Evolutionary conservation across 2,113 vertebrate species (phyloP).

Genomic region (Megaceryle maxima): DNA sequence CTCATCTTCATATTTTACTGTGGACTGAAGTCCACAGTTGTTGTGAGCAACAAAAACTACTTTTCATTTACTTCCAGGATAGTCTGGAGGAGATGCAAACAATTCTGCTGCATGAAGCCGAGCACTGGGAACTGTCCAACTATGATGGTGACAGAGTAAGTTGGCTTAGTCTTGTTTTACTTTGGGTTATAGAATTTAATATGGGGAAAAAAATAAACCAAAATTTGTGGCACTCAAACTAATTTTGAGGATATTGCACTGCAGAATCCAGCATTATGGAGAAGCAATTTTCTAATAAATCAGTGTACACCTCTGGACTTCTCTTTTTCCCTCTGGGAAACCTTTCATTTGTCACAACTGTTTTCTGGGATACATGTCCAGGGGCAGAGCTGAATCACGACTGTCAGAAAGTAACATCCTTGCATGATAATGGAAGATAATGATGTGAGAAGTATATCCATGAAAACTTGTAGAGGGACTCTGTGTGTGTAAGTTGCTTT

Average conservation of each 20-base stretch:
- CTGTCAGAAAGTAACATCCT: background rate
- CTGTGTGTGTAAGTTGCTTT: background rate
- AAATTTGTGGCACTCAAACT: background rate
- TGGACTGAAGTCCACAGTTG: background rate
- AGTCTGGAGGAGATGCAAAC: background rate
- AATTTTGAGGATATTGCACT: background rate
- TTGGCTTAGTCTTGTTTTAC: background rate
- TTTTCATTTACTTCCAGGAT: background rate
- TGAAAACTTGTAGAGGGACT: background rate
- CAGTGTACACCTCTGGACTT: background rate
- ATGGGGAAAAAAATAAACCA: background rate
- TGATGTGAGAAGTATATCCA: background rate
- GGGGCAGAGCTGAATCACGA: background rate
- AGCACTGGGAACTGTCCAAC: background rate
- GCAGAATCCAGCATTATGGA: background rate
- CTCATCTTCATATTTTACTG: background rate
- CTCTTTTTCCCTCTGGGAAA: background rate
- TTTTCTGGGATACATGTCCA: background rate
- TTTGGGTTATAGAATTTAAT: background rate
- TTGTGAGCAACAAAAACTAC: background rate
- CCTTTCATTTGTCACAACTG: background rate
- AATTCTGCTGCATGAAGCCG: background rate
- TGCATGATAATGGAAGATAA: background rate
- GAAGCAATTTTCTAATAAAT: background rate
- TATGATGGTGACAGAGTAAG: background rate